Percentiles rank a stretch among this genome's conserved stretches.
These are phyloP conservation scores for Cetonia aurata DNA, from an alignment of 2,888 invertebrate genomes.

Conservation along the genomic window DNA sequence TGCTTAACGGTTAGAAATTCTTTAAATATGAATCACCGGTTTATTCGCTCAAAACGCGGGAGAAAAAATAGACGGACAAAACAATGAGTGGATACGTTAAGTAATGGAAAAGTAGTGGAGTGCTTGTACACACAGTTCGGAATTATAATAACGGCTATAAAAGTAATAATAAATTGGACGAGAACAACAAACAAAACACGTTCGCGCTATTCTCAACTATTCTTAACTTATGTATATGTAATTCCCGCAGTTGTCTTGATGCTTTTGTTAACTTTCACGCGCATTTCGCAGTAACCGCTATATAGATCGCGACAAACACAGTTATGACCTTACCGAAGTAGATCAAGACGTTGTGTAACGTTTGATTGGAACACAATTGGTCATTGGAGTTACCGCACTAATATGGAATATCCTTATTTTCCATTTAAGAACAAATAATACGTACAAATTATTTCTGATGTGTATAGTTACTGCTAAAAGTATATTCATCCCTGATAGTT, in stretches of 20 bases:
- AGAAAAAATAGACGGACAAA: constrained; percentile 2
- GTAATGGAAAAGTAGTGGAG: neutral
- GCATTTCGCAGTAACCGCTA: constrained; percentile 9
- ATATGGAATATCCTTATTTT: constrained; percentile 30
- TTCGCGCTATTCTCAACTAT: neutral
- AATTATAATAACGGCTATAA: neutral
- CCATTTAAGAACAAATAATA: neutral
- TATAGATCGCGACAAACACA: constrained; percentile 35
- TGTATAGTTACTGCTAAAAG: neutral
- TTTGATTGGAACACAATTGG: constrained; percentile 40
- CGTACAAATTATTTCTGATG: too few species aligned
- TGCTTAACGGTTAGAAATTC: constrained; percentile 27
- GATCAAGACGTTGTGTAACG: constrained; percentile 42
- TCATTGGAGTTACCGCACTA: constrained; percentile 24
- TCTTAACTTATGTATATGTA: too few species aligned
- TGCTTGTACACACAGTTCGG: neutral
- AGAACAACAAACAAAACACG: neutral
- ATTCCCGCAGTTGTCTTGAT: neutral
- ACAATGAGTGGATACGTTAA: too few species aligned
- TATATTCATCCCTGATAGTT: too few species aligned
- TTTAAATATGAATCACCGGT: constrained; percentile 26
- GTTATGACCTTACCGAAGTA: constrained; percentile 43
- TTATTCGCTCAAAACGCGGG: constrained; percentile 15
- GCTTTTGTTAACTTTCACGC: constrained; percentile 30
- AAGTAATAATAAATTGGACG: neutral